phyloP scores from a whole-genome alignment of 2,113 vertebrate species.

The Lamprologus ornatipinnis region DNA sequence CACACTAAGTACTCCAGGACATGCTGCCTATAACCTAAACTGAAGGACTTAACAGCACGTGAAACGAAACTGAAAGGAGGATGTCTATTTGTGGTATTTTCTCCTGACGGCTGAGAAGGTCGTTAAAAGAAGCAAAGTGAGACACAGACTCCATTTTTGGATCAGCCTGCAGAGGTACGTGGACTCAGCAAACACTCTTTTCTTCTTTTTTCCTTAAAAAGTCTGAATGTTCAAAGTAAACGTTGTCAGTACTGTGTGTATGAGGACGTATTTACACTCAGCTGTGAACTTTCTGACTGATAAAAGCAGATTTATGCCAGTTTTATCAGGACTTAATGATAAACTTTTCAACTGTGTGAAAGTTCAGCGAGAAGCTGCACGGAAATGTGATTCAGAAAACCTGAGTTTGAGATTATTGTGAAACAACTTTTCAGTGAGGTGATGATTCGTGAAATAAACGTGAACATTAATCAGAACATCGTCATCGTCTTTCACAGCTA shows the following conservation, averaged over 20 bases:
- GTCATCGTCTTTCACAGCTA: background rate
- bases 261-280: background rate
- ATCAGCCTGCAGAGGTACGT: background rate
- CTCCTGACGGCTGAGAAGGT: background rate
- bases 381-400: background rate
- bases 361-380: accelerated
- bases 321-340: background rate
- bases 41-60: background rate
- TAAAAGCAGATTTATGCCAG: accelerated
- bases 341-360: background rate
- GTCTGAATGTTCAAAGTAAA: background rate
- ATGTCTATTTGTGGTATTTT: background rate
- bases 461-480: background rate
- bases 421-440: background rate
- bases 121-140: background rate
- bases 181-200: background rate
- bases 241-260: background rate
- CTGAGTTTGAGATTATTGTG: accelerated
- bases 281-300: background rate
- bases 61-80: background rate
- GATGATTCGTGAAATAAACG: accelerated
- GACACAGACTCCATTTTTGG: background rate
- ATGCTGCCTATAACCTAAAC: accelerated
- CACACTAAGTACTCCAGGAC: background rate
- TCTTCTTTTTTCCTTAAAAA: background rate